Percentiles rank a stretch among this genome's conserved stretches.
These are phyloP conservation scores for Setophaga kirtlandii DNA, from an alignment of 2,113 vertebrate species.

Conservation along the genomic window DNA sequence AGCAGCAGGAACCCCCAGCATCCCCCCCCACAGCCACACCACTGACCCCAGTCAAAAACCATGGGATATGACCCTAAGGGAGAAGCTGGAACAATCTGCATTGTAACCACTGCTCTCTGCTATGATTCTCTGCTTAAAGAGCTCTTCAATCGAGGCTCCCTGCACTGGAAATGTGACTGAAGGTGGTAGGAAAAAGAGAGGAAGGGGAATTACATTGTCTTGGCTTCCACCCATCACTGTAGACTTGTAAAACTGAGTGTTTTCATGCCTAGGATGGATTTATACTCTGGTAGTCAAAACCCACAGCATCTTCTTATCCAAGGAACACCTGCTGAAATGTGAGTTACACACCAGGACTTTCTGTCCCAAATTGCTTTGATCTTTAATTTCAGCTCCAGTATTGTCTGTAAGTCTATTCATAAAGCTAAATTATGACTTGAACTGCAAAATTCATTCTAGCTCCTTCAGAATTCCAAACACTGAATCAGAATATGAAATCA, in stretches of 20 bases:
- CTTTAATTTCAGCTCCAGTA: neutral
- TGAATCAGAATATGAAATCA: neutral
- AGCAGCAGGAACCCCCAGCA: neutral
- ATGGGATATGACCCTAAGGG: neutral
- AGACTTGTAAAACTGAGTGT: neutral
- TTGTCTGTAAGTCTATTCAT: neutral
- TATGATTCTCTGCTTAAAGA: neutral
- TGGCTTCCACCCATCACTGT: neutral
- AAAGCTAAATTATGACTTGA: neutral
- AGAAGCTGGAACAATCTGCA: neutral
- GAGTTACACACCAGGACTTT: neutral
- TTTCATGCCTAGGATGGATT: neutral
- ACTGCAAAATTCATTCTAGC: neutral
- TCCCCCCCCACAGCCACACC: neutral
- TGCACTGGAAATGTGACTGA: neutral
- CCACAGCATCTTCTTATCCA: neutral
- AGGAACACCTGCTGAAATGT: neutral
- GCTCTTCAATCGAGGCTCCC: neutral
- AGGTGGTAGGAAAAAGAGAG: neutral
- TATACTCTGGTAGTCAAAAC: neutral
- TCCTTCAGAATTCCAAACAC: neutral
- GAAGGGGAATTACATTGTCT: neutral
- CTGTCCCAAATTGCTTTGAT: neutral
- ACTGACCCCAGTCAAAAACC: neutral
- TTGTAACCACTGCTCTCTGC: neutral